Evolutionary conservation across 2,797 vertebrate genomes (phyloP).

Genomic region (Helarctos malayanus): DNA sequence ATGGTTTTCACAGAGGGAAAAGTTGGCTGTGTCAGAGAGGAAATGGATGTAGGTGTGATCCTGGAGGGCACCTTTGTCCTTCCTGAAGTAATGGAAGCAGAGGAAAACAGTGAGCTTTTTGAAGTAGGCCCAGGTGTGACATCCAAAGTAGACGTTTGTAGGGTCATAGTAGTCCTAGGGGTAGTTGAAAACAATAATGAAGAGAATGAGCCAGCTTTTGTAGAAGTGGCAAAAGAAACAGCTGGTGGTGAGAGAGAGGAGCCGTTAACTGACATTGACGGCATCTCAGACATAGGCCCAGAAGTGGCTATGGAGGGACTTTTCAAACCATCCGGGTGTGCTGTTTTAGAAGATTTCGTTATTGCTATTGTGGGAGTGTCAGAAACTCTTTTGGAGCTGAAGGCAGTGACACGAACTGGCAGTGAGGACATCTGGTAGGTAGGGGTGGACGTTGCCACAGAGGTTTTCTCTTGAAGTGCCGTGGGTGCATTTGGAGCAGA

Average conservation of each 20-base stretch:
- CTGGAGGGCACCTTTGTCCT: slow-evolving; percentile 9
- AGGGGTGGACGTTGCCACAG: neutral
- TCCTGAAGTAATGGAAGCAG: slow-evolving; percentile 53
- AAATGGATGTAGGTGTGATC: slow-evolving; percentile 22
- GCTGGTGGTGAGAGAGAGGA: slow-evolving; percentile 41
- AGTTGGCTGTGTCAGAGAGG: slow-evolving; percentile 10
- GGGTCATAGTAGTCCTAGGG: neutral
- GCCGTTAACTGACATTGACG: slow-evolving; percentile 19
- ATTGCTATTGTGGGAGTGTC: neutral
- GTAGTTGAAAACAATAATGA: neutral
- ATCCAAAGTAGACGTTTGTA: neutral
- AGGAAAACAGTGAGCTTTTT: neutral
- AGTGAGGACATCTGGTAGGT: slow-evolving; percentile 26
- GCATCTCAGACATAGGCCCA: slow-evolving; percentile 19
- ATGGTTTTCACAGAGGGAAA: slow-evolving; percentile 48
- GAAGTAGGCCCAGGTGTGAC: slow-evolving; percentile 50
- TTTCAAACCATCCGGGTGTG: slow-evolving; percentile 19
- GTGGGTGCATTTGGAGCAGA: slow-evolving; percentile 43
- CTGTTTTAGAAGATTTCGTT: slow-evolving; percentile 55
- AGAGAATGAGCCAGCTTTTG: slow-evolving; percentile 17
- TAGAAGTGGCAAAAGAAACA: slow-evolving; percentile 59
- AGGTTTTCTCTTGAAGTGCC: neutral
- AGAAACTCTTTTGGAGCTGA: slow-evolving; percentile 49
- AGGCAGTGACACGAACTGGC: slow-evolving; percentile 23
- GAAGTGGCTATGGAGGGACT: slow-evolving; percentile 43